phyloP scores from a whole-genome alignment of 2,113 vertebrate genomes.

The human (Homo sapiens) region DNA sequence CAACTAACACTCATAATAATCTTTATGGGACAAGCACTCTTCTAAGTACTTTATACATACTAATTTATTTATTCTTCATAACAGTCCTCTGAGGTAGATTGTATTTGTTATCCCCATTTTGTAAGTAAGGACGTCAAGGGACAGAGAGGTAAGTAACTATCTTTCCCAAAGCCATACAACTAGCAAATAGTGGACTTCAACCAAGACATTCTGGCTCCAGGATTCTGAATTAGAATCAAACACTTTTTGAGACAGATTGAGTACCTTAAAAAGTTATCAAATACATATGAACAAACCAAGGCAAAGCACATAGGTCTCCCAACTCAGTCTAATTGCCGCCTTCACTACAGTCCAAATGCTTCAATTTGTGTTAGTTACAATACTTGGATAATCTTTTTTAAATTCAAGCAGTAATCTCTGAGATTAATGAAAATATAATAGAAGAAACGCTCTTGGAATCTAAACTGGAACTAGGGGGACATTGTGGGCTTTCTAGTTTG shows the following conservation, averaged over 20 bases:
- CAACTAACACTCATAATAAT: not conserved
- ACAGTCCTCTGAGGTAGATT: not conserved
- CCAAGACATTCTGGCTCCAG: not conserved
- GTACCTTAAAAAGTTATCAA: not conserved
- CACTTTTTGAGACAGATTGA: not conserved
- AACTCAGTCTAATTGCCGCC: not conserved
- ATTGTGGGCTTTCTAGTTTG: not conserved
- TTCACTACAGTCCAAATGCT: not conserved
- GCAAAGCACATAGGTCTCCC: not conserved
- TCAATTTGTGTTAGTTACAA: not conserved
- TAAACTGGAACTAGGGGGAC: not conserved
- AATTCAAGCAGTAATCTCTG: not conserved
- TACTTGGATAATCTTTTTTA: not conserved
- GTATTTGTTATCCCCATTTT: not conserved
- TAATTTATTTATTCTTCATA: not conserved
- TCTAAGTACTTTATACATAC: not conserved
- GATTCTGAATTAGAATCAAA: slow-evolving; percentile 12
- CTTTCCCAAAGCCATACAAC: not conserved
- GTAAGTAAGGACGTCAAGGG: not conserved
- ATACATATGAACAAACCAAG: not conserved
- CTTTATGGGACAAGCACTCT: not conserved
- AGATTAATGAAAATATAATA: not conserved
- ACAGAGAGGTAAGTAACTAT: not conserved
- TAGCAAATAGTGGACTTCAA: slow-evolving; percentile 3
- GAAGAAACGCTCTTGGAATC: not conserved